Percentiles rank a stretch among this genome's conserved stretches.
Evolutionary conservation across 2,797 vertebrate species (phyloP).

Genomic region (Urocyon cinereoargenteus): DNA sequence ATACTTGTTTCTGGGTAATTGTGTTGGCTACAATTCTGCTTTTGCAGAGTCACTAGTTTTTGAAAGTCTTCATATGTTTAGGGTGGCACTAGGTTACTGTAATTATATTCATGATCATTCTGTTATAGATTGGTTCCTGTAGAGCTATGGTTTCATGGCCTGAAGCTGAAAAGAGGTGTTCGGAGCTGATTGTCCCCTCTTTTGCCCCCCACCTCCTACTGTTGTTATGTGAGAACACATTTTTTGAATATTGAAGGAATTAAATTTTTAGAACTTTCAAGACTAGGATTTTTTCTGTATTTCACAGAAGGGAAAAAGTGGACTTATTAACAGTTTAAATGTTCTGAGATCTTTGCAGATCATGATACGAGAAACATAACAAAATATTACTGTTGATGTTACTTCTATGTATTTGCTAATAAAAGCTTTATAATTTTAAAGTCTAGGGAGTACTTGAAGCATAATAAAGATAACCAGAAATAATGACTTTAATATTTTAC

Average conservation of each 20-base stretch:
- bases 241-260: constrained; percentile 50
- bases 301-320: background rate
- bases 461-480: constrained; percentile 13
- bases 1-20: constrained; percentile 51
- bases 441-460: constrained; percentile 41
- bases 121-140: constrained; percentile 53
- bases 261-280: constrained; percentile 56
- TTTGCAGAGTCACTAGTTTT: constrained; percentile 52
- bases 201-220: background rate
- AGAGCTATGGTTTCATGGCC: constrained; percentile 45
- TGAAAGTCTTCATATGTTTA: constrained; percentile 39
- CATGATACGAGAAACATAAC: constrained; percentile 3
- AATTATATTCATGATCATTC: constrained; percentile 50
- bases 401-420: constrained; percentile 51
- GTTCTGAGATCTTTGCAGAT: constrained; percentile 47
- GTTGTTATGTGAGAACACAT: constrained; percentile 8
- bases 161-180: constrained; percentile 19
- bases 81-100: constrained; percentile 30
- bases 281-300: background rate
- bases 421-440: constrained; percentile 36
- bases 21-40: background rate
- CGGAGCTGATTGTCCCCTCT: background rate
- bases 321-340: constrained; percentile 53
- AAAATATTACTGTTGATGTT: constrained; percentile 7
- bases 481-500: constrained; percentile 61